Evolutionary conservation across 2,113 vertebrate species (phyloP), one percentile per base, ranked within the genome.

Genomic region (Terrapene triunguis): DNA sequence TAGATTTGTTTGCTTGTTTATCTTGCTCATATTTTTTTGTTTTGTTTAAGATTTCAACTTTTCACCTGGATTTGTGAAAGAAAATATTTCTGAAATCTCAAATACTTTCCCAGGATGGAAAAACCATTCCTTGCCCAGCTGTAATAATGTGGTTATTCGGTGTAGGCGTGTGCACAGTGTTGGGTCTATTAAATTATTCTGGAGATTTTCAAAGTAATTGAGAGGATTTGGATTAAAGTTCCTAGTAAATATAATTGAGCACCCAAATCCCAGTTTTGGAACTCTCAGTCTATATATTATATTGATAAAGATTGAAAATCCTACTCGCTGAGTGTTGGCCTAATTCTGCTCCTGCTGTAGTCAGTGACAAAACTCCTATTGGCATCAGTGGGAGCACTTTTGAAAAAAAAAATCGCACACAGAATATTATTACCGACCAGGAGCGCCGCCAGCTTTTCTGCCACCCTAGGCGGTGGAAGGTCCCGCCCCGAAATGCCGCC

Each of bases 321-420:
- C 44, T 90, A 50, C 54, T 53, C 19, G 4, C 55, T 1, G 17
- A 19, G 38, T 21, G 6, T 16, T 59, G 12, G 57, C 53, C 38
- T 4, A 5, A 48, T 86, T 2, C n/a, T 11, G 54, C 82, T 29
- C 47, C n/a, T 47, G 10, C 53, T 4, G 8, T 47, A 82, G 6
- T 2, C 84, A 11, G 2, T 0, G 1, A 6, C 17, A 78, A 69
- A 29, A 24, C 35, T 92, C 47, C 51, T 11, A 1, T 0, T 2
- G n/a, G 5, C 7, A 0, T 4, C 48, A 19, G 1, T 0, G 1
- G 47, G 5, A 69, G 1, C 2, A 1, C 35, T 19, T 16, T 13
- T n/a, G 6, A 2, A 1, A 1, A 84, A 16, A 14, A 10, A 42
- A 16, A 35, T 1, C 27, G 50, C 4, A 5, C 3, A 42, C 8